Conservation (phyloP, 2,113 vertebrate species). For the Campylomormyrus numenius region DNA sequence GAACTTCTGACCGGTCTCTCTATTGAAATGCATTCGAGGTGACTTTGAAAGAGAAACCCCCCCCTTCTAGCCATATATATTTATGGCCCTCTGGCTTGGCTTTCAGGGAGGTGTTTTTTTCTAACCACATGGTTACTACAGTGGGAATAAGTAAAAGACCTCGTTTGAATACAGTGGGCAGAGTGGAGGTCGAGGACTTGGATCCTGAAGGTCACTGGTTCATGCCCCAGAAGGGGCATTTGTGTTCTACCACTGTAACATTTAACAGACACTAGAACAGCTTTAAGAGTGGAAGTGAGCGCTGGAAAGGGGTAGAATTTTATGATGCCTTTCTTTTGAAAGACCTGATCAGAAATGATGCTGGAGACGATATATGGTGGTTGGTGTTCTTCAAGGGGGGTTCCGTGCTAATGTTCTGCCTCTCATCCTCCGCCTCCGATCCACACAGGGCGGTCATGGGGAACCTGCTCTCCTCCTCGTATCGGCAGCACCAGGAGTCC, state of each 20-base stretch:
- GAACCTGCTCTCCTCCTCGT: slow-evolving; percentile 82
- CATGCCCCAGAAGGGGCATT: neutral
- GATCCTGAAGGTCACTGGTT: neutral
- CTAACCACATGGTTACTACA: neutral
- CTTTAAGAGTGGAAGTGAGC: neutral
- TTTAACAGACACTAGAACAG: neutral
- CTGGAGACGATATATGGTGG: neutral
- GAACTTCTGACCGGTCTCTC: neutral
- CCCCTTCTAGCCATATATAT: neutral
- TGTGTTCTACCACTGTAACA: neutral
- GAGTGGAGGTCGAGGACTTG: neutral
- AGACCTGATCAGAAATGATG: neutral
- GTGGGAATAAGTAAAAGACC: neutral
- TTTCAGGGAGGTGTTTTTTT: neutral
- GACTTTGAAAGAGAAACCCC: neutral
- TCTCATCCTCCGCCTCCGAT: too few species aligned
- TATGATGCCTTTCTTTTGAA: neutral
- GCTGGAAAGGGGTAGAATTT: neutral
- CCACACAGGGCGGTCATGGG: slow-evolving; percentile 66
- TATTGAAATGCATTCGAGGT: neutral
- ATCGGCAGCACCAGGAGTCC: slow-evolving; percentile 90
- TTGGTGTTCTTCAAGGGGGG: neutral
- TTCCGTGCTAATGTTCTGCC: neutral
- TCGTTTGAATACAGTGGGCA: neutral
- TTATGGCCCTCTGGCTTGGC: neutral